A percentile compares a stretch with the other conserved stretches of the same genome.
Conservation (phyloP, 2,797 vertebrate species). For the Sparus aurata region DNA sequence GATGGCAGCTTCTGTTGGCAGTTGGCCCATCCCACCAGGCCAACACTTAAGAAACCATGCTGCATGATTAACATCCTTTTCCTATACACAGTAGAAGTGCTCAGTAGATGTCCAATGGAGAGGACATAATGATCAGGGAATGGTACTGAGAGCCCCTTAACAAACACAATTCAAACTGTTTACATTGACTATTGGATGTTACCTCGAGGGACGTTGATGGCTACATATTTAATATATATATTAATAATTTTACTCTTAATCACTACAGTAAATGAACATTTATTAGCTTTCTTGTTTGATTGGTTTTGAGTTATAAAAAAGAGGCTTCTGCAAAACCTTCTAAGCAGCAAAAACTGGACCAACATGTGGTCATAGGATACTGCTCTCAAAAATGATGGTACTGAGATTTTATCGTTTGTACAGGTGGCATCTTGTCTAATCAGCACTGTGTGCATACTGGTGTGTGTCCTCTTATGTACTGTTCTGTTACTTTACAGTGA, state of each 20-base stretch:
- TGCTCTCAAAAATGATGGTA: constrained; percentile 60
- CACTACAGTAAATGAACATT: no score
- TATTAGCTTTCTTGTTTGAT: no score
- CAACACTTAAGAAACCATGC: constrained; percentile 6
- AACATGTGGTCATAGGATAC: not conserved
- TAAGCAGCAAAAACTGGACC: constrained; percentile 1
- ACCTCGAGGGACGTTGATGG: no score
- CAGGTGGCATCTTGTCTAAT: constrained; percentile 59
- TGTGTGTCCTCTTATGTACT: not conserved
- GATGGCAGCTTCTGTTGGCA: constrained; percentile 9
- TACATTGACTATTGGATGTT: not conserved
- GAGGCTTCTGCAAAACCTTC: not conserved
- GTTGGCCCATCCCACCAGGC: not conserved
- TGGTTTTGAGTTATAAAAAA: not conserved
- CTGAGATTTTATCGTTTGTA: constrained; percentile 47
- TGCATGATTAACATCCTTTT: constrained; percentile 10
- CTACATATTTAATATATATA: no score
- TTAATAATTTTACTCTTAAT: no score
- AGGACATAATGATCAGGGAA: no score
- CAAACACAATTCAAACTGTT: not conserved
- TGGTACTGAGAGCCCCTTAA: no score
- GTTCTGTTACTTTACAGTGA: not conserved
- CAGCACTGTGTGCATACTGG: constrained; percentile 36
- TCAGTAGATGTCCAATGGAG: not conserved
- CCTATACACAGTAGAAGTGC: not conserved